A percentile compares a stretch with the other conserved stretches of the same genome.
These are phyloP conservation scores for Calypte anna DNA, from an alignment of 2,113 vertebrate genomes.

Conservation along the genomic window DNA sequence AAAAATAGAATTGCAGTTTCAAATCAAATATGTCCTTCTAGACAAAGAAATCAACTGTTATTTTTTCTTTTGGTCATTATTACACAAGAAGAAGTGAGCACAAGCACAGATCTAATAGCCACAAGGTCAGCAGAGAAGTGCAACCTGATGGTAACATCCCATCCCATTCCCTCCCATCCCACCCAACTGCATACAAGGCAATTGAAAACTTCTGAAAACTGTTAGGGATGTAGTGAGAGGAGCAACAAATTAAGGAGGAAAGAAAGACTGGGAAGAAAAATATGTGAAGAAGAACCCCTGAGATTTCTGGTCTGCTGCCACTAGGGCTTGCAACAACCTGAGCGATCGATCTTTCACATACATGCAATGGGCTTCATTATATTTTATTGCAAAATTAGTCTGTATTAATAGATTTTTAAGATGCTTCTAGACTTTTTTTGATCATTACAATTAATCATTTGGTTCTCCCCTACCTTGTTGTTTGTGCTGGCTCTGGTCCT, in stretches of 20 bases:
- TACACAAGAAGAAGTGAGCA: not conserved
- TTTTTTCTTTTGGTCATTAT: not conserved
- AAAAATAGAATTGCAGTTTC: not conserved
- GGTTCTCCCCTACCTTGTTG: not conserved
- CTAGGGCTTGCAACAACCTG: not conserved
- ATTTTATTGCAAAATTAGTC: not conserved
- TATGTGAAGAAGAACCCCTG: not conserved
- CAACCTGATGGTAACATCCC: rapidly evolving
- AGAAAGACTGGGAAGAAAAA: not conserved
- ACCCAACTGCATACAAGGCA: too few species aligned
- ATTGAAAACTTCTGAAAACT: not conserved
- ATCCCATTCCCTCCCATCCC: not conserved
- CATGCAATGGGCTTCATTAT: not conserved
- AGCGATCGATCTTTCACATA: not conserved
- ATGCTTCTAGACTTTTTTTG: not conserved
- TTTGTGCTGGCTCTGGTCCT: not conserved
- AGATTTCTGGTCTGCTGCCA: not conserved
- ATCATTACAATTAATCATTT: not conserved
- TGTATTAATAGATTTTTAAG: not conserved
- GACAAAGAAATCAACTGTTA: not conserved
- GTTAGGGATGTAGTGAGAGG: not conserved
- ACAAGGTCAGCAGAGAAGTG: not conserved
- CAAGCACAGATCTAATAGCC: not conserved
- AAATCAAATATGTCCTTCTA: not conserved
- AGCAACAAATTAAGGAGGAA: not conserved